phyloP scores from a whole-genome alignment of 2,113 vertebrate genomes.

The Halcyon senegalensis region DNA sequence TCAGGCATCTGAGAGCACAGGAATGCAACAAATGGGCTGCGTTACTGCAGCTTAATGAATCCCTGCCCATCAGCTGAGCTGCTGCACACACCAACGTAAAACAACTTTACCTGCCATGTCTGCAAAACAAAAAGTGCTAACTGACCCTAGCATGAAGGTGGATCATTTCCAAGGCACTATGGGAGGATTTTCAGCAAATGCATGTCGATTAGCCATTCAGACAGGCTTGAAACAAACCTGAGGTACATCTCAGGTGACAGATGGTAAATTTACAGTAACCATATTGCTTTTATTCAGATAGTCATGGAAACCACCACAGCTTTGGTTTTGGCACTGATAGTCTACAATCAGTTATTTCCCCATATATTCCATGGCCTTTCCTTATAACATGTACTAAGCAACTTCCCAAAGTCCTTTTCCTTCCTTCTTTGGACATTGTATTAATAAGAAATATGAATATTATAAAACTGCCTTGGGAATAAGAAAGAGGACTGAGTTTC shows the following conservation, averaged over 20 bases:
- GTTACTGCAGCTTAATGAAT: not conserved
- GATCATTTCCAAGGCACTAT: not conserved
- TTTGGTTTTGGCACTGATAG: not conserved
- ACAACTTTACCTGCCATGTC: not conserved
- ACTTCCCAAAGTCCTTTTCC: not conserved
- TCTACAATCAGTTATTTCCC: not conserved
- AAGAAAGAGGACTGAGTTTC: not conserved
- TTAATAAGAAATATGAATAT: not conserved
- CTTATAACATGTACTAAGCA: not conserved
- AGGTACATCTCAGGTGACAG: not conserved
- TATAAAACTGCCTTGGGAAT: constrained; percentile 19
- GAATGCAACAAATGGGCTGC: not conserved
- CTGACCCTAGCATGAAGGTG: not conserved
- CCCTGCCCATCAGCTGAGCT: not conserved
- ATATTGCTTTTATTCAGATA: not conserved
- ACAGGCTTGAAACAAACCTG: not conserved
- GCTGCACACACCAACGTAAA: not conserved
- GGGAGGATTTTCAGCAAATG: not conserved
- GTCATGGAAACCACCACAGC: not conserved
- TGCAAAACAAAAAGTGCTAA: not conserved
- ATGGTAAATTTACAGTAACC: not conserved
- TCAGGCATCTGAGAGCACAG: not conserved
- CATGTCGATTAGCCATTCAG: not conserved
- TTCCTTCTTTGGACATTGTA: not conserved
- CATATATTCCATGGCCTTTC: not conserved